Evolutionary conservation across 2,797 vertebrate species (phyloP), one percentile per base, ranked within the genome.

Genomic region (Microchirus variegatus): DNA sequence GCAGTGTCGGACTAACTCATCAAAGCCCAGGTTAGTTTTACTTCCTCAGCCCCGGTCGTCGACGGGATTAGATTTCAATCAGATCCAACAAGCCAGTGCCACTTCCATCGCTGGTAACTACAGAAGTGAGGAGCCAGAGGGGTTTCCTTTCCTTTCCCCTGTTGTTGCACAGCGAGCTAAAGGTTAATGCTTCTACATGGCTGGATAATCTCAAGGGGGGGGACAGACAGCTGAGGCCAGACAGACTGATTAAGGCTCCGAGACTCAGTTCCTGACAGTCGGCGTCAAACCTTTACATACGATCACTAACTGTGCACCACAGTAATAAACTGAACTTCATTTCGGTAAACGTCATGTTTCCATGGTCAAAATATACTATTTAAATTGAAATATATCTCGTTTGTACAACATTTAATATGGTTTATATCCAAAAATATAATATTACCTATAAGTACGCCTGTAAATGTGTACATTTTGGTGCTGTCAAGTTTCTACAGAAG

Each of bases 151-250:
- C 17, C 68, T 43, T 57, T 63, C 49, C 49, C 60, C 69, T 35
- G 19, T 22, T 45, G 40, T 18, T 49, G n/a, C n/a, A 52, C 26
- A 51, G 50, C 22, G 4, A 59, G 56, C 61, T 67, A 80, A 78
- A 84, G 70, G 78, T 80, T 70, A 75, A 53, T 57, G 15, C 51
- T 31, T 31, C 31, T 31, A 31, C 31, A 31, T 31, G 31, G 31
- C 7, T 31, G 31, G 31, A 31, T 31, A 9, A 44, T 47, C 49
- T 35, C 41, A 13, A 38, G 37, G 49, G 52, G 70, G 70, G 52
- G 70, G 70, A 69, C 45, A 52, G 69, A 68, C 51, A 56, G 53
- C 45, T 35, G 38, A 51, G 15, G 31, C 18, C 58, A 63, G 67
- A 31, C 58, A 63, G 67, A 31, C 31, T 31, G 31, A 31, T 31